A percentile compares a stretch with the other conserved stretches of the same genome.
Conservation (phyloP, 2,113 vertebrate species). For the Zootoca vivipara region DNA sequence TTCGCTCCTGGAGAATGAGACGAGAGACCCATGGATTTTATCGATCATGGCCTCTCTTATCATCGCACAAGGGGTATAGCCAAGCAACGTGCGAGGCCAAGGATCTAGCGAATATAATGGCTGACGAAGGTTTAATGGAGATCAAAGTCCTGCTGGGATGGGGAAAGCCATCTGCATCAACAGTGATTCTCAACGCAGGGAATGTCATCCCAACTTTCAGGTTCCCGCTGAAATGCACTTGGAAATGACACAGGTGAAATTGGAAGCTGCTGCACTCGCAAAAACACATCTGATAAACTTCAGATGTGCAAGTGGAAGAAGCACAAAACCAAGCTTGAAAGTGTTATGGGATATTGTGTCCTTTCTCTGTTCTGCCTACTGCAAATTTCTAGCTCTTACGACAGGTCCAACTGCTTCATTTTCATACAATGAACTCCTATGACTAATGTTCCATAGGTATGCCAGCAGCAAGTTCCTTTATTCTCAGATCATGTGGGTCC, state of each 20-base stretch:
- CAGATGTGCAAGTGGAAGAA: background rate
- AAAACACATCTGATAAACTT: background rate
- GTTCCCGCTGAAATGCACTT: background rate
- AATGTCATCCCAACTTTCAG: background rate
- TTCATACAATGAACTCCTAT: background rate
- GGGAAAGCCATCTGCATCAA: background rate
- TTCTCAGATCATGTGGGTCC: too few relatives aligned
- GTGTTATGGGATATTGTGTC: background rate
- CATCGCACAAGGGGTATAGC: background rate
- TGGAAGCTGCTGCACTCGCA: background rate
- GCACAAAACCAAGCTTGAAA: background rate
- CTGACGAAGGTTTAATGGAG: background rate
- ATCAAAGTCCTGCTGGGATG: background rate
- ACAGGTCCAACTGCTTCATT: background rate
- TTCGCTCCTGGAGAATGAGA: background rate
- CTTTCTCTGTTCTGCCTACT: too few relatives aligned
- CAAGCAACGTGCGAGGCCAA: background rate
- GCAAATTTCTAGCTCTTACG: background rate
- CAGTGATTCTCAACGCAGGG: too few relatives aligned
- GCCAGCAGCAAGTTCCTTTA: background rate
- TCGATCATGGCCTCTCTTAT: background rate
- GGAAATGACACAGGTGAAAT: background rate
- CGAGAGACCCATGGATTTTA: too few relatives aligned
- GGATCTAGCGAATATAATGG: background rate
- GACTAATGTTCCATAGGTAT: background rate